A percentile compares a stretch with the other conserved stretches of the same genome.
phyloP scores from a whole-genome alignment of 2,888 invertebrate genomes.

The Brachyptera putata region DNA sequence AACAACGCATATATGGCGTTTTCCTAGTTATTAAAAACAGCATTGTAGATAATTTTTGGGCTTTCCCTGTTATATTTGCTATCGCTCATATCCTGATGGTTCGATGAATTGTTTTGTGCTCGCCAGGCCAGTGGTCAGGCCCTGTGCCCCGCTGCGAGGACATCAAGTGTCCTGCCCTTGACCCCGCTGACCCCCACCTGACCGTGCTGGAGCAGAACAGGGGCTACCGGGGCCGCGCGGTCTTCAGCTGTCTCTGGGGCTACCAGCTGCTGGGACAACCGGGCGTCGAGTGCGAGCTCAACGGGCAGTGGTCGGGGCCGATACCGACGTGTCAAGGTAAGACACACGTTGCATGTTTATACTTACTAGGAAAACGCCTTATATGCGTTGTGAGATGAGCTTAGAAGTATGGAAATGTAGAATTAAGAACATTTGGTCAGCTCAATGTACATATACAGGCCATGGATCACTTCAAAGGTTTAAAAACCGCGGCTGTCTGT shows the following conservation, averaged over 20 bases:
- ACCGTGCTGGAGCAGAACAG: conserved; percentile 75
- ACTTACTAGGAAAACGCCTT: too few relatives aligned
- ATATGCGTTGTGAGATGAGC: too few relatives aligned
- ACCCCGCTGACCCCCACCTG: conserved; percentile 64
- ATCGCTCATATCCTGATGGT: too few relatives aligned
- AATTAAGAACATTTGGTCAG: too few relatives aligned
- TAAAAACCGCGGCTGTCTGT: too few relatives aligned
- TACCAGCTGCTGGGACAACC: conserved; percentile 71
- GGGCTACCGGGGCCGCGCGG: conserved; percentile 72
- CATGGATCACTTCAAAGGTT: too few relatives aligned
- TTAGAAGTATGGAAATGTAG: too few relatives aligned
- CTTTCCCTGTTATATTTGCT: too few relatives aligned
- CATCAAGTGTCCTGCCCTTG: conserved; percentile 71
- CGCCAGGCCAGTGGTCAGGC: conserved; percentile 74
- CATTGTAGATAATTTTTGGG: too few relatives aligned
- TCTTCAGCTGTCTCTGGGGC: conserved; percentile 82
- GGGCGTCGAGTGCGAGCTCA: conserved; percentile 72
- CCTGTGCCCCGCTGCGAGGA: conserved; percentile 68
- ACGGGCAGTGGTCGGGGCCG: conserved; percentile 74
- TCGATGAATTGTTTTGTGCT: neutral
- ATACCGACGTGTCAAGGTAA: conserved; percentile 73
- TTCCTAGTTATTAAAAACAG: too few relatives aligned
- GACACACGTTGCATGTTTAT: conserved; percentile 2
- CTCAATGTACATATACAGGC: too few relatives aligned
- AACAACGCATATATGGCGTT: too few relatives aligned